Evolutionary conservation across 2,888 invertebrate genomes (phyloP).

Genomic region (Lycaena phlaeas): DNA sequence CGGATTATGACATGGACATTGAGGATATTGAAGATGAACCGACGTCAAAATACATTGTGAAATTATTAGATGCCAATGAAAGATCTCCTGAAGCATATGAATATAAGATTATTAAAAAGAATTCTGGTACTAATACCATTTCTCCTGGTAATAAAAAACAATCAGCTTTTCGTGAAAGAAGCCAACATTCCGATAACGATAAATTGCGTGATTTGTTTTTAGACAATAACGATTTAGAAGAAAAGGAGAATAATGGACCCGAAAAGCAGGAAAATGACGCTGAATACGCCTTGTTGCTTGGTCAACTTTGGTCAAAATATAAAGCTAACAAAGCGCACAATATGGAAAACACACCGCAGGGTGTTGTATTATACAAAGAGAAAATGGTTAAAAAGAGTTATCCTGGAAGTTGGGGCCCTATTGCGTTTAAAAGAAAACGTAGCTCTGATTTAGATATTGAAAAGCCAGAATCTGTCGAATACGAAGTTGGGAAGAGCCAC

Average conservation of each 20-base stretch:
- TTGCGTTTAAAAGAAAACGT: slow-evolving; percentile 64
- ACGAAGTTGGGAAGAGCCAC: slow-evolving; percentile 36
- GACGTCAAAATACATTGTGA: slow-evolving; percentile 47
- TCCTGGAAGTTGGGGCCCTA: slow-evolving; percentile 63
- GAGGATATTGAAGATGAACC: slow-evolving; percentile 50
- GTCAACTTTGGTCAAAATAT: slow-evolving; percentile 73
- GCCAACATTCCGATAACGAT: slow-evolving; percentile 53
- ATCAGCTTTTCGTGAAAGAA: slow-evolving; percentile 59
- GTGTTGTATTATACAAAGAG: slow-evolving; percentile 60
- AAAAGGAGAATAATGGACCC: slow-evolving; percentile 34
- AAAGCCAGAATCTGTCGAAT: slow-evolving; percentile 34
- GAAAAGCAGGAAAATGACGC: slow-evolving; percentile 53
- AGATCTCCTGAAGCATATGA: slow-evolving; percentile 68
- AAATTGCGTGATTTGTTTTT: slow-evolving; percentile 51
- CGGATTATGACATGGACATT: slow-evolving; percentile 47
- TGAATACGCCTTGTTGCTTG: slow-evolving; percentile 68
- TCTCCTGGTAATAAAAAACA: slow-evolving; percentile 33
- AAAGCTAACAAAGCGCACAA: slow-evolving; percentile 55
- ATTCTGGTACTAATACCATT: slow-evolving; percentile 19
- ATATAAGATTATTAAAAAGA: slow-evolving; percentile 69
- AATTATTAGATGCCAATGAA: slow-evolving; percentile 50
- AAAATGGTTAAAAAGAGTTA: slow-evolving; percentile 60
- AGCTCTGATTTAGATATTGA: slow-evolving; percentile 45
- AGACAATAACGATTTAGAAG: slow-evolving; percentile 43
- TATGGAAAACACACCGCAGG: slow-evolving; percentile 45